Evolutionary conservation across 2,888 invertebrate species (phyloP).

Genomic region (Rotaria macrura): DNA sequence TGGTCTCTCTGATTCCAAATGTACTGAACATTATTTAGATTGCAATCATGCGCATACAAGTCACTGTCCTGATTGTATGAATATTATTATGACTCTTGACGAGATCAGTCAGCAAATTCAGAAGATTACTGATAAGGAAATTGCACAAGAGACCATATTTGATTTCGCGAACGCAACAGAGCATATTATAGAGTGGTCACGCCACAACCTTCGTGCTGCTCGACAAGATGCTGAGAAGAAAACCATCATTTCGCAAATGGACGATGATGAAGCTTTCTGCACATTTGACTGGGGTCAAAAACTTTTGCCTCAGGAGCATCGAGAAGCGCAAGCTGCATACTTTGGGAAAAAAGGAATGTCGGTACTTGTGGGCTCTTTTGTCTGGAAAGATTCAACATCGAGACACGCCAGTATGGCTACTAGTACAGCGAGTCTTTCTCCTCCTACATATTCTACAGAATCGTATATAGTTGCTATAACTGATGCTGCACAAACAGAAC

Average conservation of each 20-base stretch:
- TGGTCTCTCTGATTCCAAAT: not conserved
- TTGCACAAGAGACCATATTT: not conserved
- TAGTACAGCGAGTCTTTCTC: too few relatives aligned
- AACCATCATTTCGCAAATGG: not conserved
- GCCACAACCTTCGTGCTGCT: not conserved
- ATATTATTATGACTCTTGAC: not conserved
- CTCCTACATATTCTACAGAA: not conserved
- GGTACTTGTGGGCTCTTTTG: not conserved
- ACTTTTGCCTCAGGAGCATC: not conserved
- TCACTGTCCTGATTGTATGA: not conserved
- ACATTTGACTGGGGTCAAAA: not conserved
- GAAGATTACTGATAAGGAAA: not conserved
- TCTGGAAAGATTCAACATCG: not conserved
- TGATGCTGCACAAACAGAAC: not conserved
- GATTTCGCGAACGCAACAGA: not conserved
- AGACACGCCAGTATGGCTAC: too few relatives aligned
- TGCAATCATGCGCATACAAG: not conserved
- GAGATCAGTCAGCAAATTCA: not conserved
- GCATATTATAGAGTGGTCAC: not conserved
- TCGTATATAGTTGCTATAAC: not conserved
- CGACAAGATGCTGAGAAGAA: not conserved
- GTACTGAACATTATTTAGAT: not conserved
- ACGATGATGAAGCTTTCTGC: not conserved
- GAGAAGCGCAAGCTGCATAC: not conserved
- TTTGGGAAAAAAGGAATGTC: not conserved